These are phyloP conservation scores for Cosmia trapezina DNA, from an alignment of 2,888 invertebrate genomes.

Conservation along the genomic window DNA sequence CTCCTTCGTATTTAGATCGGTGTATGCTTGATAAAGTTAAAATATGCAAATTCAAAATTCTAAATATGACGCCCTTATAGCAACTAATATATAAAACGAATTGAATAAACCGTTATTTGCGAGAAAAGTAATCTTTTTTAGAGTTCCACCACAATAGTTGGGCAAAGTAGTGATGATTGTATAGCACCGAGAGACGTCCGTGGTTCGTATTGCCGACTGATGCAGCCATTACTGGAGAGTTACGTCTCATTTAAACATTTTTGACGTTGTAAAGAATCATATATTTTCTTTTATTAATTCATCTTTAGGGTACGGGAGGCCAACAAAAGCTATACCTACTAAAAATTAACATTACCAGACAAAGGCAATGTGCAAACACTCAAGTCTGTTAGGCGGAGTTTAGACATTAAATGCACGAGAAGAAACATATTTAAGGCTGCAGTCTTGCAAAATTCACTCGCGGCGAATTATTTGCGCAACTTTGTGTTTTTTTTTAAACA, in stretches of 20 bases:
- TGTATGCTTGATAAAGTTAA: neutral
- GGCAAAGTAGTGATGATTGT: slow-evolving; percentile 29
- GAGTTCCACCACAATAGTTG: slow-evolving; percentile 16
- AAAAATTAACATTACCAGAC: neutral
- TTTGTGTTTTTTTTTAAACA: no score
- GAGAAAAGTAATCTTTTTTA: slow-evolving; percentile 26
- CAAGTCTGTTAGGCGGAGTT: neutral
- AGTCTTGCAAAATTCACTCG: no score
- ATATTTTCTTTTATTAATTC: slow-evolving; percentile 5
- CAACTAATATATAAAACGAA: slow-evolving; percentile 2
- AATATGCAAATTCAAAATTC: slow-evolving; percentile 1
- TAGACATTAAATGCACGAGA: slow-evolving; percentile 17
- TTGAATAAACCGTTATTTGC: slow-evolving; percentile 14
- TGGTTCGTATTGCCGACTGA: slow-evolving; percentile 8
- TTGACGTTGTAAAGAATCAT: neutral
- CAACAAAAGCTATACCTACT: neutral
- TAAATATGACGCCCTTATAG: neutral
- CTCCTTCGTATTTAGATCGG: neutral
- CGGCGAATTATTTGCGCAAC: no score
- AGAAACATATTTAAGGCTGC: slow-evolving; percentile 22
- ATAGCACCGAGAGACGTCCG: slow-evolving; percentile 9
- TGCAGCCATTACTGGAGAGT: slow-evolving; percentile 14
- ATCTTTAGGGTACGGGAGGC: neutral
- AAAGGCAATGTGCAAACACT: neutral
- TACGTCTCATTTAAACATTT: slow-evolving; percentile 15